Evolutionary conservation across 2,113 vertebrate genomes (phyloP), one percentile per base, ranked within the genome.

Genomic region (Cynocephalus volans): DNA sequence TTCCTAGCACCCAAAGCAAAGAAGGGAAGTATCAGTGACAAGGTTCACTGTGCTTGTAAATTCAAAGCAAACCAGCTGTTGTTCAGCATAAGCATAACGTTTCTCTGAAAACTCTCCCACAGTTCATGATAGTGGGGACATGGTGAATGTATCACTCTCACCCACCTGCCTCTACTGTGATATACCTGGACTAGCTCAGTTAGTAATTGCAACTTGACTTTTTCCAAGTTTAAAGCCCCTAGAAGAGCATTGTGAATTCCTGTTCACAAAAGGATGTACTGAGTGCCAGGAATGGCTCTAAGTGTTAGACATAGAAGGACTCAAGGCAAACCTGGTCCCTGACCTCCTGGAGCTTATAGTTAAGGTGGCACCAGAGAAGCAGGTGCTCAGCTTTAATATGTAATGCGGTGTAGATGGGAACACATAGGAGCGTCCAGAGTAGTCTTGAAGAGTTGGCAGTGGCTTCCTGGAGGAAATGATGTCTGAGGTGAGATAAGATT

Each of bases 1-100:
- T 85, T 89, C 60, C 90, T 92, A 33, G 58, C 12, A 50, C 9
- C 45, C 72, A 58, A 81, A 93, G 60, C 83, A 93, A 88, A 70
- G 28, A 64, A 15, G 23, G 28, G 11, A 31, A 84, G 64, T 19
- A 50, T 45, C 23, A 60, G 54, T 50, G 41, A 65, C 80, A 58
- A 50, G 33, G 48, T 45, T 87, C 62, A 36, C 36, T 64, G 17
- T n/a, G 58, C 36, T 83, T 48, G 7, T n/a, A 75, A 45, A 31
- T 90, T 81, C 54, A 62, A 76, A 85, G 36, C 3, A 36, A 31
- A 70, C 36, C 56, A 80, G 79, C 54, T 69, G 8, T 73, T 23
- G 60, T 62, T 91, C 21, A 21, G 56, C 41, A 67, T 13, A 10
- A 36, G 65, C n/a, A 12, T 17, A 21, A 8, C 10, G 26, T 45